Conservation (phyloP, 2,888 invertebrate genomes). For the Limnephilus rhombicus region DNA sequence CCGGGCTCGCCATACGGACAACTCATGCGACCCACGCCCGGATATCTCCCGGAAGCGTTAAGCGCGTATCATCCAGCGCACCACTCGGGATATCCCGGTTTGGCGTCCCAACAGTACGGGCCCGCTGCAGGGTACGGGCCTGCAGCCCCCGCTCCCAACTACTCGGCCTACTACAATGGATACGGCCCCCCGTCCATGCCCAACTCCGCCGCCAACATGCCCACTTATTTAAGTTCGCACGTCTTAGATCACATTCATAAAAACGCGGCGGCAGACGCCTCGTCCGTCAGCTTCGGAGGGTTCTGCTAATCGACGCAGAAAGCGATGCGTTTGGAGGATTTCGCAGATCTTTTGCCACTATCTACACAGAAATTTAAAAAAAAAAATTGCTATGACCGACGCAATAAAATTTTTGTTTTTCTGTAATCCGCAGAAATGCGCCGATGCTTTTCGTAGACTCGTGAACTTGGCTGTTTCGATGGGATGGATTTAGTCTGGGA, state of each 20-base stretch:
- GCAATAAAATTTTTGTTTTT: neutral
- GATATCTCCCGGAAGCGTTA: conserved; percentile 72
- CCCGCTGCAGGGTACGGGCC: conserved; percentile 68
- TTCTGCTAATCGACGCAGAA: conserved; percentile 73
- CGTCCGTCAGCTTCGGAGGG: conserved; percentile 76
- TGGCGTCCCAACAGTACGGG: conserved; percentile 69
- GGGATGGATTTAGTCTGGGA: neutral
- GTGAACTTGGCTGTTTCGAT: neutral
- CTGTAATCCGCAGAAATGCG: neutral
- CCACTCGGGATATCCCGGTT: conserved; percentile 67
- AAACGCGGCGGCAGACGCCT: conserved; percentile 72
- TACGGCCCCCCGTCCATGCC: conserved; percentile 76
- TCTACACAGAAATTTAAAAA: neutral
- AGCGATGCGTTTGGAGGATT: neutral
- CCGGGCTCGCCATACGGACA: conserved; percentile 74
- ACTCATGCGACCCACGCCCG: conserved; percentile 76
- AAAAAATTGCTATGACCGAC: neutral
- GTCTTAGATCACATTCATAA: conserved; percentile 68
- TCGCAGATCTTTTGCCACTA: neutral
- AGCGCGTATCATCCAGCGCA: conserved; percentile 72
- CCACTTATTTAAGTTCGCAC: conserved; percentile 61
- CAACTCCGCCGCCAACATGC: conserved; percentile 73
- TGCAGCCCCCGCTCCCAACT: conserved; percentile 71
- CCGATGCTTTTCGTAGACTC: neutral
- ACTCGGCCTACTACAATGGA: conserved; percentile 75